Conservation (phyloP, 1,140 invertebrate species). For the Drosophila tristis region DNA sequence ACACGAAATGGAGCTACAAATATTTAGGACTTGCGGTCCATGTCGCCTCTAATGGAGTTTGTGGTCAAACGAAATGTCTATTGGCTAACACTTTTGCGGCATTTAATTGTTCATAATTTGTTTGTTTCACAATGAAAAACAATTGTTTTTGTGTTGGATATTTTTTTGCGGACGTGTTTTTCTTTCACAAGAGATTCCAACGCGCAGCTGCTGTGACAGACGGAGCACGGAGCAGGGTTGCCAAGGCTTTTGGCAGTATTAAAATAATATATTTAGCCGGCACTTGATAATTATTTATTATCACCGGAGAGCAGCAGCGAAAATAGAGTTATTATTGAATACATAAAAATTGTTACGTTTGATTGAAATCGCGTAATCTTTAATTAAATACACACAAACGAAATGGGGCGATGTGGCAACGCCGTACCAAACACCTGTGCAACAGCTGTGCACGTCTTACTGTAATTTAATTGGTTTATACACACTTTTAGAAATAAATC, state of each 20-base stretch:
- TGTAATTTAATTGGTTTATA: slow-evolving; percentile 7
- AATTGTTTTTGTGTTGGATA: slow-evolving; percentile 53
- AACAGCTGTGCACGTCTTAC: slow-evolving; percentile 12
- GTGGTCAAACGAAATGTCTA: slow-evolving; percentile 8
- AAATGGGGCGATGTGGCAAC: slow-evolving; percentile 27
- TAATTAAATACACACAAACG: slow-evolving; percentile 1
- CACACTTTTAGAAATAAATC: slow-evolving; percentile 71
- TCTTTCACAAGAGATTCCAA: slow-evolving; percentile 50
- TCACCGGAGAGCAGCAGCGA: not conserved
- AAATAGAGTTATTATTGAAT: not conserved
- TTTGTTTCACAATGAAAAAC: slow-evolving; percentile 50
- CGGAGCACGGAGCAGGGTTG: slow-evolving; percentile 32
- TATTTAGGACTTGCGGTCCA: slow-evolving; percentile 6
- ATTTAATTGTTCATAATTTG: slow-evolving; percentile 50
- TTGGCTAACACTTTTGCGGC: slow-evolving; percentile 27
- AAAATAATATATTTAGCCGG: not conserved
- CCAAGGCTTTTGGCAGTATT: not conserved
- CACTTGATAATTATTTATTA: slow-evolving; percentile 18
- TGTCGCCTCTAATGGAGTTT: slow-evolving; percentile 5
- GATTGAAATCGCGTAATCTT: slow-evolving; percentile 12
- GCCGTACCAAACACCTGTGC: slow-evolving; percentile 36
- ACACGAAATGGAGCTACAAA: slow-evolving; percentile 11
- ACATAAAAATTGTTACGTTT: slow-evolving; percentile 1
- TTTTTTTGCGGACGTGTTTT: slow-evolving; percentile 59
- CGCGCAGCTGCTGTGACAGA: slow-evolving; percentile 56